Percentiles rank a stretch among this genome's conserved stretches.
These are phyloP conservation scores for Danio aesculapii DNA, from an alignment of 2,797 vertebrate genomes.

Conservation along the genomic window DNA sequence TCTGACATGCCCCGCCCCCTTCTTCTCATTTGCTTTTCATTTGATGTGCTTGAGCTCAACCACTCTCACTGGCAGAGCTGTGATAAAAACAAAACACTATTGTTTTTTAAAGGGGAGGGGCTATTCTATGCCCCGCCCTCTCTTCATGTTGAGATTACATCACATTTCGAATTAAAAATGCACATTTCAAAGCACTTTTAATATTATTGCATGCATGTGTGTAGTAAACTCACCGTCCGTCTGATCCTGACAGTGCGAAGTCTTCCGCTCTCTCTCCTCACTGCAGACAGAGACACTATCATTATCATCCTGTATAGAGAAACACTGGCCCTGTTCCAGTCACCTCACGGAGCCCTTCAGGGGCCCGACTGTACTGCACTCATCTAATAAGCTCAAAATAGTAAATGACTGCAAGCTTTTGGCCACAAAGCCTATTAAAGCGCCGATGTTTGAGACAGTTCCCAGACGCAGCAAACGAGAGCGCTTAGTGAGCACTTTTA, in stretches of 20 bases:
- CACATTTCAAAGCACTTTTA: no score
- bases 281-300: conserved; percentile 71
- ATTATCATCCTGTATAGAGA: conserved; percentile 29
- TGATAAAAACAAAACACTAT: no score
- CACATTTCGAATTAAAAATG: no score
- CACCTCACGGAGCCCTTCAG: conserved; percentile 23
- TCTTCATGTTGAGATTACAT: no score
- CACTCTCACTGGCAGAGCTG: no score
- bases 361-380: conserved; percentile 12
- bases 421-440: conserved; percentile 31
- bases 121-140: no score
- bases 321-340: conserved; percentile 17
- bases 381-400: conserved; percentile 42
- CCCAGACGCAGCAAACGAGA: conserved; percentile 7
- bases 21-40: no score
- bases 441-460: neutral
- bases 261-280: conserved; percentile 84
- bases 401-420: conserved; percentile 38
- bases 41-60: no score
- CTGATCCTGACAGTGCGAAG: conserved; percentile 79
- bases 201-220: neutral
- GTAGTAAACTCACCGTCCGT: conserved; percentile 83
- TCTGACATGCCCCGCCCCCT: no score
- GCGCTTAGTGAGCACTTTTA: conserved; percentile 3
- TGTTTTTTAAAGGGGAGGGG: no score